phyloP scores from a whole-genome alignment of 2,113 vertebrate genomes.

The Anoplopoma fimbria region DNA sequence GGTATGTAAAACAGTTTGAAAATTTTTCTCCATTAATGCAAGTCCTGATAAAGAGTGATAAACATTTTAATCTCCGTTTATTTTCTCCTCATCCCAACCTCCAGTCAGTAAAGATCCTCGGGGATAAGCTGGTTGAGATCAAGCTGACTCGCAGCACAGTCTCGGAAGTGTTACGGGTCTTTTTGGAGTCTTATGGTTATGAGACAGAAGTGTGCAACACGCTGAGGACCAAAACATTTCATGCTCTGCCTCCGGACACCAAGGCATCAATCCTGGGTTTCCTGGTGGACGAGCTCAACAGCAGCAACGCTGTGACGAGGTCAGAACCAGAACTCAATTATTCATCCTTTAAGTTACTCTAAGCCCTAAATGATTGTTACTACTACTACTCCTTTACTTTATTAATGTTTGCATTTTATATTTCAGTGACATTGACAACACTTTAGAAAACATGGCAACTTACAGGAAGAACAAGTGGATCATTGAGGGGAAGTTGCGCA shows the following conservation, averaged over 20 bases:
- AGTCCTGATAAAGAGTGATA: background rate
- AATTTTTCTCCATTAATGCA: background rate
- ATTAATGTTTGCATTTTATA: background rate
- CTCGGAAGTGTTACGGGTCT: constrained; percentile 93
- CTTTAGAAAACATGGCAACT: constrained; percentile 91
- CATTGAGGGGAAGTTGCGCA: constrained; percentile 94
- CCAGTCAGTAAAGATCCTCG: constrained; percentile 95
- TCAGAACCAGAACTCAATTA: constrained; percentile 53
- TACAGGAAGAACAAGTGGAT: constrained; percentile 97
- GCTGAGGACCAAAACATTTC: constrained; percentile 93
- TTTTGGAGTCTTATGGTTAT: constrained; percentile 90
- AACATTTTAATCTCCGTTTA: background rate
- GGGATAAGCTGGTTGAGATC: constrained; percentile 93
- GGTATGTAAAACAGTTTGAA: constrained; percentile 73
- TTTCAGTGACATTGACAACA: constrained; percentile 95
- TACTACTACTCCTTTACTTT: background rate
- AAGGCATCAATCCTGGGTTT: constrained; percentile 93
- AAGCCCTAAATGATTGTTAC: background rate
- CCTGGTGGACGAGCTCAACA: constrained; percentile 94
- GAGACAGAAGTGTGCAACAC: constrained; percentile 88
- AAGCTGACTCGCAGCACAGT: constrained; percentile 90
- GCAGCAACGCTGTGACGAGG: constrained; percentile 91
- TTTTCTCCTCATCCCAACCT: background rate
- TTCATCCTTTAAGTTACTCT: background rate
- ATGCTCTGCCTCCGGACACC: constrained; percentile 88